phyloP scores from a whole-genome alignment of 2,113 vertebrate species.

The Paracanthobrama guichenoti region DNA sequence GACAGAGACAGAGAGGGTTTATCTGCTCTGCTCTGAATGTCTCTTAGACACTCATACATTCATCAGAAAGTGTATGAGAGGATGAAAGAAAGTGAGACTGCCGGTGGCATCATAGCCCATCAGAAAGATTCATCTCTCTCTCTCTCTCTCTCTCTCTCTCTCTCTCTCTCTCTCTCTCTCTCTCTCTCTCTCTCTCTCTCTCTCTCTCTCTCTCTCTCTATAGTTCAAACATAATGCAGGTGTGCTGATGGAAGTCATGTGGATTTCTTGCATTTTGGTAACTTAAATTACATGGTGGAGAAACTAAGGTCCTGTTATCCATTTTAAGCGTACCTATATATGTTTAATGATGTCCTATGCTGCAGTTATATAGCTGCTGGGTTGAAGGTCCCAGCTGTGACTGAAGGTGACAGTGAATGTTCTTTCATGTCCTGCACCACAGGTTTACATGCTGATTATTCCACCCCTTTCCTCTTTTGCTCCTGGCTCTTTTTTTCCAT shows the following conservation, averaged over 20 bases:
- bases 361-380: not conserved
- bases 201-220: not conserved
- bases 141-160: not conserved
- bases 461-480: conserved; percentile 5
- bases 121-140: not conserved
- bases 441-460: not conserved
- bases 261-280: not conserved
- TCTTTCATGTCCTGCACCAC: conserved; percentile 32
- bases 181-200: not conserved
- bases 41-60: not conserved
- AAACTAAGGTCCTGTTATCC: conserved; percentile 12
- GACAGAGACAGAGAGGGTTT: conserved; percentile 4
- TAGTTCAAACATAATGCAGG: not conserved
- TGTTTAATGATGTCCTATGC: not conserved
- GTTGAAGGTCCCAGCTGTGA: conserved; percentile 4
- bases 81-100: conserved; percentile 11
- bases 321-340: not conserved
- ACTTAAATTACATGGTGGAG: not conserved
- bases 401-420: conserved; percentile 17
- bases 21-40: not conserved
- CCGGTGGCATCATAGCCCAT: not conserved
- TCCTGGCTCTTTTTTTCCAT: not conserved
- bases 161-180: not conserved
- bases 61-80: conserved; percentile 10
- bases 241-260: conserved; percentile 16